A percentile compares a stretch with the other conserved stretches of the same genome.
phyloP scores from a whole-genome alignment of 2,113 vertebrate species.

The Urocolius indicus region DNA sequence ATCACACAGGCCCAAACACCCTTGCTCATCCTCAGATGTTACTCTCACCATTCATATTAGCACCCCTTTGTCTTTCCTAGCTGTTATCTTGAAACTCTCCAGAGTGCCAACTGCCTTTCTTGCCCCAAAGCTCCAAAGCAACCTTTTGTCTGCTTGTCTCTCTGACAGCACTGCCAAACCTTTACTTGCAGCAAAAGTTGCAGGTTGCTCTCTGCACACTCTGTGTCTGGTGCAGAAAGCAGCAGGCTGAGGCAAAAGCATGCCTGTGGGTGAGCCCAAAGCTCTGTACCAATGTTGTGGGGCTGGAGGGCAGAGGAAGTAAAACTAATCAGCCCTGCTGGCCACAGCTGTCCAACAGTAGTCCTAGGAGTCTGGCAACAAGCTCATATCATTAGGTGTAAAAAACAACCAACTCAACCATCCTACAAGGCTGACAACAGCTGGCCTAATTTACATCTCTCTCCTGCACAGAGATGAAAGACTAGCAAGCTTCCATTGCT shows the following conservation, averaged over 20 bases:
- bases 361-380: not conserved
- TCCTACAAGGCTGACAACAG: not conserved
- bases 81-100: not conserved
- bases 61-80: not conserved
- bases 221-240: not conserved
- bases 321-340: fast-evolving
- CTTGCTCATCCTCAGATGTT: not conserved
- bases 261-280: fast-evolving
- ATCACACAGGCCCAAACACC: not conserved
- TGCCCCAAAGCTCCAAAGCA: not conserved
- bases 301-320: not conserved
- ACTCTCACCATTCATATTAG: fast-evolving
- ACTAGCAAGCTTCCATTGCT: not conserved
- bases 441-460: not conserved
- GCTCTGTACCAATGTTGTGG: fast-evolving
- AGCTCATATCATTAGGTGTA: not conserved
- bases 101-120: not conserved
- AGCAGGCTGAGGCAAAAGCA: not conserved
- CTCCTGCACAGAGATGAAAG: not conserved
- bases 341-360: not conserved
- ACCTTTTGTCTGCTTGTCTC: not conserved
- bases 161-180: not conserved
- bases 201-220: not conserved
- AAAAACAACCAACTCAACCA: not conserved
- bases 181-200: not conserved